These are phyloP conservation scores for Drosophila hawaiiensis DNA, from an alignment of 2,888 invertebrate species.

Conservation along the genomic window DNA sequence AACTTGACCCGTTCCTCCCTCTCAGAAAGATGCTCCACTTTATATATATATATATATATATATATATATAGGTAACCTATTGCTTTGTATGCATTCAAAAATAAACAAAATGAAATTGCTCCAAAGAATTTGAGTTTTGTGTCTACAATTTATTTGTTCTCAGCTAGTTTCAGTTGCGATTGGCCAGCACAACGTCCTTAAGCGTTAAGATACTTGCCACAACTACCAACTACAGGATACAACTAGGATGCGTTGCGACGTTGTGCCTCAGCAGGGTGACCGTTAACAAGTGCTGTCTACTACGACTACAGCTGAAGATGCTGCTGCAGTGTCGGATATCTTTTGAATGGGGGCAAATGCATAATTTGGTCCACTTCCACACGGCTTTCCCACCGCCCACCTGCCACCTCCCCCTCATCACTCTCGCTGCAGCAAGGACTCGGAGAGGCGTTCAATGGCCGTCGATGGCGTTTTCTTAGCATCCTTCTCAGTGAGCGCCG, in stretches of 20 bases:
- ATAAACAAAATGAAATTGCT: constrained; percentile 29
- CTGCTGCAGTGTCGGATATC: neutral
- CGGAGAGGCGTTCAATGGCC: constrained; percentile 76
- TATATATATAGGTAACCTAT: neutral
- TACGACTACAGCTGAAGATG: constrained; percentile 33
- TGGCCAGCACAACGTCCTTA: constrained; percentile 64
- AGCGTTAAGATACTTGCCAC: constrained; percentile 39
- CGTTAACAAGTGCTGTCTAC: constrained; percentile 59
- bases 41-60: neutral
- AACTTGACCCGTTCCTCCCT: neutral
- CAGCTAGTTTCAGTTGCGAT: constrained; percentile 36
- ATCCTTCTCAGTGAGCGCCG: constrained; percentile 46
- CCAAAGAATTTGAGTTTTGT: neutral
- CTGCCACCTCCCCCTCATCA: constrained; percentile 3
- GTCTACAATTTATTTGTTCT: constrained; percentile 61
- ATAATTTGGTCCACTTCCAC: constrained; percentile 36
- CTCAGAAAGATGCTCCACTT: neutral
- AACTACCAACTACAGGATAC: constrained; percentile 11
- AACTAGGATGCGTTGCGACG: constrained; percentile 42
- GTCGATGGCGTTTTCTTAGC: constrained; percentile 55
- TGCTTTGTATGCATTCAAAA: constrained; percentile 32
- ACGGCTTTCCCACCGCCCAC: neutral
- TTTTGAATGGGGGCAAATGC: constrained; percentile 54
- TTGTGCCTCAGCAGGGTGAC: constrained; percentile 61
- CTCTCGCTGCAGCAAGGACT: constrained; percentile 74